These are phyloP conservation scores for Tursiops truncatus DNA, from an alignment of 2,113 vertebrate species.

Conservation along the genomic window DNA sequence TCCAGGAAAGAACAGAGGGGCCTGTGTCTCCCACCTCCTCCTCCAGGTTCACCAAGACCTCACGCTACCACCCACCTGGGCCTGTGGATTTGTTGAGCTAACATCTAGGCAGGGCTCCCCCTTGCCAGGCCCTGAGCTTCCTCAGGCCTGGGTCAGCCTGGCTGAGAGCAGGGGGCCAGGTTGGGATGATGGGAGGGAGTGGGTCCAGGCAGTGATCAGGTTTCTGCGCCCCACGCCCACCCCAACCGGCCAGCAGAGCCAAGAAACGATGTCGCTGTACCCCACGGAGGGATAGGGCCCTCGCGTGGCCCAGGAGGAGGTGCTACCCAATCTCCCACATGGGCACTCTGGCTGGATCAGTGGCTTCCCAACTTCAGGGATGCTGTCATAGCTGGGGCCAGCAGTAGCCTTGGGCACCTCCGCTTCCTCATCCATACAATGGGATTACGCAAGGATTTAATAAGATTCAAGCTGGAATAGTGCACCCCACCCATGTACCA, in stretches of 20 bases:
- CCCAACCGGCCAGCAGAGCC: background rate
- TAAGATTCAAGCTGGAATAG: background rate
- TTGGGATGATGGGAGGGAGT: background rate
- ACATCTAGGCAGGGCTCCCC: background rate
- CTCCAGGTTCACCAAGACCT: accelerated
- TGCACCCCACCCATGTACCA: background rate
- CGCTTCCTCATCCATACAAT: background rate
- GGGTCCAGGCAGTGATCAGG: background rate
- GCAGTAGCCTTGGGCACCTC: background rate
- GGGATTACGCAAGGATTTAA: background rate
- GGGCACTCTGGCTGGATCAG: background rate
- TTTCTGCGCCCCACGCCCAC: background rate
- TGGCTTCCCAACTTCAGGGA: background rate
- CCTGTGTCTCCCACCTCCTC: background rate
- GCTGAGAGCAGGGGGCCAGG: background rate
- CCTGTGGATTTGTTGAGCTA: background rate
- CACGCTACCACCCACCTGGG: background rate
- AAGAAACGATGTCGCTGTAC: accelerated
- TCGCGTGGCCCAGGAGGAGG: background rate
- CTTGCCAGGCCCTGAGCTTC: background rate
- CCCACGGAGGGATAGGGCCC: background rate
- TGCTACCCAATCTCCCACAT: background rate
- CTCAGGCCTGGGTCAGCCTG: background rate
- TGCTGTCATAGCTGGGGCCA: background rate
- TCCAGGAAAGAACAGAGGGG: background rate